Conservation (phyloP, 2,888 invertebrate species). For the Galerucella pusilla region DNA sequence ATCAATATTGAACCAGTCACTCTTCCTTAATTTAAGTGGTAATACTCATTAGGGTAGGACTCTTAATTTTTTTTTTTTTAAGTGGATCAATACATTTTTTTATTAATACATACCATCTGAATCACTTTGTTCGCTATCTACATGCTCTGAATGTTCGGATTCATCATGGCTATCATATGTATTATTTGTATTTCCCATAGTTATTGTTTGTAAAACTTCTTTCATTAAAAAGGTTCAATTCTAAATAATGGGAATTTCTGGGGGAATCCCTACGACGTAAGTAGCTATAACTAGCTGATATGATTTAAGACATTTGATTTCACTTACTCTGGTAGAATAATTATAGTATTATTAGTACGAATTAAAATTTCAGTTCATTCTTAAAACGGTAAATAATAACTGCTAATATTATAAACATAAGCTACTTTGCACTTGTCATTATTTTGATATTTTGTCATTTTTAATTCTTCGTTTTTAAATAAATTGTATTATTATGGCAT, state of each 20-base stretch:
- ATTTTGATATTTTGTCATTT: too few relatives aligned
- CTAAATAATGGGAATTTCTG: not conserved
- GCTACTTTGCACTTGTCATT: too few relatives aligned
- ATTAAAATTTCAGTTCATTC: not conserved
- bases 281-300: not conserved
- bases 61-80: too few relatives aligned
- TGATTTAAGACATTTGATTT: not conserved
- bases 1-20: too few relatives aligned
- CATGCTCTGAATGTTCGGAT: not conserved
- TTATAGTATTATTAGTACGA: not conserved
- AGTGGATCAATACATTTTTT: not conserved
- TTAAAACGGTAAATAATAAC: not conserved
- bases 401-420: not conserved
- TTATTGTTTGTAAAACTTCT: not conserved
- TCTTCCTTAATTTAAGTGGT: too few relatives aligned
- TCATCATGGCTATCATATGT: not conserved
- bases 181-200: slow-evolving; percentile 1
- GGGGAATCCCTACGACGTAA: slow-evolving; percentile 1
- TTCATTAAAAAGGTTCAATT: not conserved
- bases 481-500: too few relatives aligned
- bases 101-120: not conserved
- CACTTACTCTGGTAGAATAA: not conserved
- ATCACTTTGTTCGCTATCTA: not conserved
- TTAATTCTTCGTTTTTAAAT: too few relatives aligned
- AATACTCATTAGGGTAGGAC: too few relatives aligned